A percentile compares a stretch with the other conserved stretches of the same genome.
Conservation (phyloP, 2,113 vertebrate genomes). For the Tyto alba region DNA sequence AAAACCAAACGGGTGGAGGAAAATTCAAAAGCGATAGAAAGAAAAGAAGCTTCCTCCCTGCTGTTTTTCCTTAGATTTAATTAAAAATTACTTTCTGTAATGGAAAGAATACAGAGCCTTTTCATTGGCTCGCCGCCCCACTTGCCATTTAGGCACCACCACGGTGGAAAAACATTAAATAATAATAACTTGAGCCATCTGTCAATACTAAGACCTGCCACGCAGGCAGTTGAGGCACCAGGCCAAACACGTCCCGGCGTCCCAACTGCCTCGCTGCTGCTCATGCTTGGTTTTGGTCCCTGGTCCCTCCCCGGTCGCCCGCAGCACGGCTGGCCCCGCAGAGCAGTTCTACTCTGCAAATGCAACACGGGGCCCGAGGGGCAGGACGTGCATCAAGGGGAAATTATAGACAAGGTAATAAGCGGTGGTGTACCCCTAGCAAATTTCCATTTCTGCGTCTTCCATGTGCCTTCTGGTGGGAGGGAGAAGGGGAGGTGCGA, state of each 20-base stretch:
- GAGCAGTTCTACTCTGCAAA: neutral
- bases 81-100: neutral
- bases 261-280: neutral
- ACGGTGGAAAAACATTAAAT: neutral
- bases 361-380: neutral
- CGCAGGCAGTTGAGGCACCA: neutral
- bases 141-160: neutral
- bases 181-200: neutral
- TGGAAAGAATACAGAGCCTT: neutral
- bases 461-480: fast-evolving
- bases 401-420: neutral
- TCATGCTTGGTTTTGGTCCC: fast-evolving
- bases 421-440: neutral
- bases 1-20: neutral
- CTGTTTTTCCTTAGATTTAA: neutral
- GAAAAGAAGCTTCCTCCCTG: too few species aligned
- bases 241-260: neutral
- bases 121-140: neutral
- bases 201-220: neutral
- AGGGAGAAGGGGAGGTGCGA: neutral
- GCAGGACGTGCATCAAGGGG: neutral
- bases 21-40: neutral
- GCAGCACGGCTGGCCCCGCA: neutral
- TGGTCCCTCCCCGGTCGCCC: fast-evolving
- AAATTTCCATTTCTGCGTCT: neutral